A percentile compares a stretch with the other conserved stretches of the same genome.
phyloP scores from a whole-genome alignment of 2,888 invertebrate genomes.

The Calliphora vomitoria region DNA sequence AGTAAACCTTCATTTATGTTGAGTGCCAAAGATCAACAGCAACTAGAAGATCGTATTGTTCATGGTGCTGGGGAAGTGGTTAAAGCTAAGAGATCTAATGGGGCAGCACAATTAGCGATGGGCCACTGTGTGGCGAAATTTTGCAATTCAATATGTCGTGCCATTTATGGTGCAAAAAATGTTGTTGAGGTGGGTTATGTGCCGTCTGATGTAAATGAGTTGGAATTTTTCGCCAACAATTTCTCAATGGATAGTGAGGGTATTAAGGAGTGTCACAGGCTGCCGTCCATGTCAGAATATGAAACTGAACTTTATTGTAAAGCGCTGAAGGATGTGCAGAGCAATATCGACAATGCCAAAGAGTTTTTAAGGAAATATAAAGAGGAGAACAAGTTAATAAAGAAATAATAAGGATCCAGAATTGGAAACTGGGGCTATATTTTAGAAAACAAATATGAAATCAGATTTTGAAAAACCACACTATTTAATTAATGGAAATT shows the following conservation, averaged over 20 bases:
- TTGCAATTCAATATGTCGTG: constrained; percentile 91
- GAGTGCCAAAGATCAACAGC: constrained; percentile 78
- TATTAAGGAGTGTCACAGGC: constrained; percentile 5
- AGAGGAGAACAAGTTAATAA: not conserved
- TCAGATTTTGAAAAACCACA: too few relatives aligned
- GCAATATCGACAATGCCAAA: constrained; percentile 26
- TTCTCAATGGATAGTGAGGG: constrained; percentile 49
- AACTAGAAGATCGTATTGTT: constrained; percentile 89
- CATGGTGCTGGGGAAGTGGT: constrained; percentile 96
- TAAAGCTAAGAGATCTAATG: constrained; percentile 97
- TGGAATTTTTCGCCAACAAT: constrained; percentile 44
- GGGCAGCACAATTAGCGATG: constrained; percentile 99
- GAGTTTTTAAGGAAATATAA: constrained; percentile 34
- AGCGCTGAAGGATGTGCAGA: constrained; percentile 29
- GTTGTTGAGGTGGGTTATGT: constrained; percentile 51
- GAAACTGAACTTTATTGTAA: constrained; percentile 41
- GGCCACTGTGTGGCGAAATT: constrained; percentile 97
- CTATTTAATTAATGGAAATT: too few relatives aligned
- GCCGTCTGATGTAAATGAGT: constrained; percentile 39
- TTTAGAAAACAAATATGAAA: too few relatives aligned
- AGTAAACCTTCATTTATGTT: constrained; percentile 92
- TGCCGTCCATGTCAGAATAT: constrained; percentile 38
- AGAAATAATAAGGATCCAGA: not conserved
- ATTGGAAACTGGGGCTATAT: not conserved
- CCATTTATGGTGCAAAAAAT: constrained; percentile 85